Evolutionary conservation across 2,113 vertebrate species (phyloP), one percentile per base, ranked within the genome.

Genomic region (Apteryx mantelli): DNA sequence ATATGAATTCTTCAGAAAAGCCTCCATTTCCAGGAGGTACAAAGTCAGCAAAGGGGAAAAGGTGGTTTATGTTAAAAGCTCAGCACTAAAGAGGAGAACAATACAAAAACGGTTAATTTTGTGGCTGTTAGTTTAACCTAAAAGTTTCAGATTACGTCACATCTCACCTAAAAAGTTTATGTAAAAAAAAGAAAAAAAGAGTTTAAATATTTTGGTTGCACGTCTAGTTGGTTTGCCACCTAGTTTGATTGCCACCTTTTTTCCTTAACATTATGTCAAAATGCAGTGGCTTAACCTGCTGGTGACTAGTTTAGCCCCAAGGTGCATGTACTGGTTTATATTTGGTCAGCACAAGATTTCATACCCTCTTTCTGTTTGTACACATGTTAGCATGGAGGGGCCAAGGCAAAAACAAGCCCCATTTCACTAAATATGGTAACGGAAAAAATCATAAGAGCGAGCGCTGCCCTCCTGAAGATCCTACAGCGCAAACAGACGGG

Each of bases 341-440:
- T 0, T 15, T 38, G 42, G 20, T 56, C 82, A 76, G 65, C 30
- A 61, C 17, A 32, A 48, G 26, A 8, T 55, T 55, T 46, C n/a
- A 19, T 60, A 30, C 28, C 32, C 46, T 28, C 48, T 78, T 70
- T 80, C 44, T 22, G 36, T 65, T 0, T 2, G 26, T 52, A n/a
- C 26, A 24, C 1, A 0, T 10, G n/a, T 32, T 21, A 28, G 34
- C 38, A 11, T 22, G 7, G 25, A 73, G 32, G 28, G 32, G 42
- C 18, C 0, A 11, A 1, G 32, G 65, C 50, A 58, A 64, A 38
- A 66, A 11, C 52, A 53, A 64, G 50, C 68, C 32, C 19, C 4
- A 0, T 77, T 76, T 20, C 56, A n/a, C 48, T 58, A 53, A 61
- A 7, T 21, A 20, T n/a, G 12, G 30, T 60, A 70, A 0, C 15